Base-by-base conservation (phyloP, 2,113 vertebrate species). In the Nannobrachium achirus region DNA sequence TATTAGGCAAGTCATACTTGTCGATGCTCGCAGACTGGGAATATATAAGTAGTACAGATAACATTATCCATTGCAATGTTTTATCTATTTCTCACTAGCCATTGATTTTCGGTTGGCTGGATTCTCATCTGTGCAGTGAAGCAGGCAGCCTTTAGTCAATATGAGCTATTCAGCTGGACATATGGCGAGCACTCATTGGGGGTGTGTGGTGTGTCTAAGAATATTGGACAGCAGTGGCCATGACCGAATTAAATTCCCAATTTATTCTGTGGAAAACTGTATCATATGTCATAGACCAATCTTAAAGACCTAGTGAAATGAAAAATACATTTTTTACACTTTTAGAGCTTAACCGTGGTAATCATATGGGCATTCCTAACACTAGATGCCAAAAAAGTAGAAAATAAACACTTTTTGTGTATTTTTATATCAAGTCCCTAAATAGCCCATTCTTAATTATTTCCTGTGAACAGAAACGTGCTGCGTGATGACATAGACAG, bases 121-220 rank as follows among this genome's bases (percentile, higher is more conserved):
- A 72, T 48, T 1, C 7, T 59, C 49, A 20, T 78, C 46, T 15
- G 64, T 33, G 39, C 0, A 41, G 15, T 45, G 49, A 73, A 20
- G 51, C 38, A 55, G 9, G 11, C n/a, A n/a, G n/a, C n/a, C 50
- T 73, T 56, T 55, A 15, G 49, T 72, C 72, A 42, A 45, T 51
- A 25, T 51, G 63, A 67, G 56, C 8, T 65, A 51, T 63, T 75
- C 67, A 67, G 63, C 66, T 49, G 39, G 68, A 80, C 82, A 86
- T 80, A 84, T 83, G 80, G 82, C 69, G 41, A 3, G n/a, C 2
- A 1, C 14, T 83, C 84, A 41, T 16, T 40, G 11, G 40, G 49
- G 25, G 10, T 25, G 49, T 75, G 39, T 42, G 71, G 76, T 18
- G 2, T 73, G 63, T 6, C 9, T 50, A 67, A 79, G 71, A 74